Evolutionary conservation across 2,797 vertebrate genomes (phyloP).

Genomic region (Sebastes jordani): DNA sequence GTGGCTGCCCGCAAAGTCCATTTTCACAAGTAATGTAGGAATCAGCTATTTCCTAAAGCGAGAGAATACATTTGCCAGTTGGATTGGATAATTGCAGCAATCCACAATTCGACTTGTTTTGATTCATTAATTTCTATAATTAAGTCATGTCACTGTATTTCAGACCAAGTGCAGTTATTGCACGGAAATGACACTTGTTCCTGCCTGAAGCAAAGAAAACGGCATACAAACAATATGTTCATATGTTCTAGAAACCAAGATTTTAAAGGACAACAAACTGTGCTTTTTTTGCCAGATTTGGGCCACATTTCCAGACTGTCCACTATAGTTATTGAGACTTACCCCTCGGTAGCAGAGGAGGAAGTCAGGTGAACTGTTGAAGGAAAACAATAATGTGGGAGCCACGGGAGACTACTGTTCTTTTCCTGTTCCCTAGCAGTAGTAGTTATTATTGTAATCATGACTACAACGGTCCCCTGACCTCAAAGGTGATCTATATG

Average conservation of each 20-base stretch:
- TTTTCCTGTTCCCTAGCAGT: not conserved
- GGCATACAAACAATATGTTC: not conserved
- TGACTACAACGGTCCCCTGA: too few species aligned
- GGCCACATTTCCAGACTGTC: not conserved
- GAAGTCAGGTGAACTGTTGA: not conserved
- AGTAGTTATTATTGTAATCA: not conserved
- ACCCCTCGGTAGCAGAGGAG: not conserved
- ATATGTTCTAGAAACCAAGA: not conserved
- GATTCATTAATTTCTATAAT: slow-evolving; percentile 17
- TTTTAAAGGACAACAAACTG: not conserved
- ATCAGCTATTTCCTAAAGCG: slow-evolving; percentile 20
- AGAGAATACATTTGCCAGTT: slow-evolving; percentile 14
- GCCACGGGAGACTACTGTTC: not conserved
- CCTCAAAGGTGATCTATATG: too few species aligned
- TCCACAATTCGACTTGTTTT: slow-evolving; percentile 18
- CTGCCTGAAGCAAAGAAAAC: not conserved
- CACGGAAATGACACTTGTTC: not conserved
- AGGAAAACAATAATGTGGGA: not conserved
- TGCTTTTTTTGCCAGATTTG: not conserved
- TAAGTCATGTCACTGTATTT: slow-evolving; percentile 13
- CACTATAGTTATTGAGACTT: not conserved
- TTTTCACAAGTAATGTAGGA: slow-evolving; percentile 15
- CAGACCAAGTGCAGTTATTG: slow-evolving; percentile 24
- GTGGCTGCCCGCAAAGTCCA: slow-evolving; percentile 18
- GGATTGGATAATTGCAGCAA: slow-evolving; percentile 43